Conservation (phyloP, 2,113 vertebrate species). For the Meles meles region DNA sequence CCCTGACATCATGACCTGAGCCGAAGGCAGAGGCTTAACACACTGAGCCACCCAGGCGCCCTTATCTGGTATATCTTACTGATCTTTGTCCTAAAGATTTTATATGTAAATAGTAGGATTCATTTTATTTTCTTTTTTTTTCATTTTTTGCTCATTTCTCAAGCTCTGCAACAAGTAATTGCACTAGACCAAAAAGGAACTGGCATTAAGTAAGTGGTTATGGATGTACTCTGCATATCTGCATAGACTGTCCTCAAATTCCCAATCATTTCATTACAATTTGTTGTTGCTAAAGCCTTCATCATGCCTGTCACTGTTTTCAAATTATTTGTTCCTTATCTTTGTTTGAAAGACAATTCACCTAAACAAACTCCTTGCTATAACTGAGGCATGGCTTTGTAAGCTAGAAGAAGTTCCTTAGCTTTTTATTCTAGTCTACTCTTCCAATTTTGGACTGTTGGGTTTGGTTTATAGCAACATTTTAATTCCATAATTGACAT, state of each 20-base stretch:
- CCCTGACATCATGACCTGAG: too few relatives aligned
- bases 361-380: neutral
- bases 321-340: conserved; percentile 37
- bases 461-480: neutral
- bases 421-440: conserved; percentile 13
- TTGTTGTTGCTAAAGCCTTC: neutral
- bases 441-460: neutral
- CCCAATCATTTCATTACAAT: conserved; percentile 2
- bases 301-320: conserved; percentile 32
- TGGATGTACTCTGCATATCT: neutral
- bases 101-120: neutral
- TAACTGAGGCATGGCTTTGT: neutral
- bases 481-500: neutral
- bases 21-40: too few relatives aligned
- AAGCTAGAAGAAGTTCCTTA: conserved; percentile 47
- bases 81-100: neutral
- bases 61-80: neutral
- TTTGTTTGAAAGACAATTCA: conserved; percentile 58
- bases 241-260: neutral
- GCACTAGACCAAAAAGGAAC: neutral
- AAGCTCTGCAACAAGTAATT: neutral
- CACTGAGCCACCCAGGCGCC: too few relatives aligned
- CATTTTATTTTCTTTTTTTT: neutral
- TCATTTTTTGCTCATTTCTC: conserved; percentile 4
- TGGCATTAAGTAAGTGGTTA: neutral